Conservation (phyloP, 2,888 invertebrate species). For the Calliscelio sp. region DNA sequence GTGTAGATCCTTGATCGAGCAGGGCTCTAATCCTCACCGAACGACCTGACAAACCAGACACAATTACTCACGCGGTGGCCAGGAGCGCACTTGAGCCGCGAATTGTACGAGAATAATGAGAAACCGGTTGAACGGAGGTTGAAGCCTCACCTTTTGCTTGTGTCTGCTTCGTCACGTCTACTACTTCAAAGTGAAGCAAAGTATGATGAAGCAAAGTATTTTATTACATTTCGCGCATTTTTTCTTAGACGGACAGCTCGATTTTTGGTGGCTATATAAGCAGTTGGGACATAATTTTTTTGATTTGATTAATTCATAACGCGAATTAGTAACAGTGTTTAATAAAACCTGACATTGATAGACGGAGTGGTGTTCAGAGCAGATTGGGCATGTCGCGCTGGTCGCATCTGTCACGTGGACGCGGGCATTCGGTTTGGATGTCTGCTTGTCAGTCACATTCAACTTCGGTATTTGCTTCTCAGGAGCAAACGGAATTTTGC, state of each 20-base stretch:
- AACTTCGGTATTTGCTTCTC: no score
- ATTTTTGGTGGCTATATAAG: neutral
- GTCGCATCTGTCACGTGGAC: neutral
- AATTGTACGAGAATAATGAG: neutral
- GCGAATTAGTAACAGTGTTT: neutral
- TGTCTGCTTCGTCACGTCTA: neutral
- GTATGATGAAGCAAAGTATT: slow-evolving; percentile 30
- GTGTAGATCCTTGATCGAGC: slow-evolving; percentile 28
- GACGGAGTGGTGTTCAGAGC: neutral
- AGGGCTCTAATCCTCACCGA: slow-evolving; percentile 11
- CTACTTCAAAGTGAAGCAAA: slow-evolving; percentile 19
- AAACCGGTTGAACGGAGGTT: neutral
- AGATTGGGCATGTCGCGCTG: neutral
- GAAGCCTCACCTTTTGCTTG: neutral
- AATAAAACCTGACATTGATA: neutral
- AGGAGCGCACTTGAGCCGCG: neutral
- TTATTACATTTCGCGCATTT: neutral
- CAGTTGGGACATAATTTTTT: slow-evolving; percentile 28
- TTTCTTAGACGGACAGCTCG: neutral
- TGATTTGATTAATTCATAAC: slow-evolving; percentile 10
- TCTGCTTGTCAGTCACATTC: no score
- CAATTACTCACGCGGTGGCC: slow-evolving; percentile 20
- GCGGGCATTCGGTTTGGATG: neutral
- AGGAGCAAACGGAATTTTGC: neutral
- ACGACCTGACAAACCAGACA: neutral